Conservation (phyloP, 2,113 vertebrate species). For the Stigmatopora nigra region DNA sequence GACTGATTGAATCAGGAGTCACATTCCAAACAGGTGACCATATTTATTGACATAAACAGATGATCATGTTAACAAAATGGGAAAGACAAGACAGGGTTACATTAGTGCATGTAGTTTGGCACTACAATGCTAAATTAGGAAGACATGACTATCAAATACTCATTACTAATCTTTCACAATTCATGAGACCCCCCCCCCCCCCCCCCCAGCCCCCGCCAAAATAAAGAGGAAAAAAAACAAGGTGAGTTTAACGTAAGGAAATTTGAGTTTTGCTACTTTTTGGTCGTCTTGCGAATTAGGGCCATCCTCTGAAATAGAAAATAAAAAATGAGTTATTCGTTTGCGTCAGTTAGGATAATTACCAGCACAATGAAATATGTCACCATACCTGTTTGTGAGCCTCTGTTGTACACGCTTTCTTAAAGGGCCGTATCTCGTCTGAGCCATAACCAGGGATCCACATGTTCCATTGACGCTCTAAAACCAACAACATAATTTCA, state of each 20-base stretch:
- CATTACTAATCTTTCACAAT: constrained; percentile 16
- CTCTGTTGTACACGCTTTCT: constrained; percentile 99
- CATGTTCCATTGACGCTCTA: constrained; percentile 99
- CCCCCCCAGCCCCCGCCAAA: constrained; percentile 5
- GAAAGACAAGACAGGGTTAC: constrained; percentile 25
- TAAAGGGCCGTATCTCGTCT: constrained; percentile 96
- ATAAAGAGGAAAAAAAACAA: constrained; percentile 19
- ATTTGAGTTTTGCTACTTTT: constrained; percentile 77
- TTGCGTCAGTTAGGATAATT: not conserved
- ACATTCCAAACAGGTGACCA: constrained; percentile 30
- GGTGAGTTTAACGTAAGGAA: constrained; percentile 1
- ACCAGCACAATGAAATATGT: not conserved
- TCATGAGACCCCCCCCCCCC: not conserved
- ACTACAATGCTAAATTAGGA: constrained; percentile 38
- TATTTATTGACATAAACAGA: constrained; percentile 56
- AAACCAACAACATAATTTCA: constrained; percentile 1
- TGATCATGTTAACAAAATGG: constrained; percentile 15
- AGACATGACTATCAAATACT: constrained; percentile 27
- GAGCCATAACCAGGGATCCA: constrained; percentile 99
- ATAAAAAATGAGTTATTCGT: not conserved
- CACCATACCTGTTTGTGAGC: constrained; percentile 89
- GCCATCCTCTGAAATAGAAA: constrained; percentile 87
- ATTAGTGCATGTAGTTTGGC: constrained; percentile 30
- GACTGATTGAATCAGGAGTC: constrained; percentile 6
- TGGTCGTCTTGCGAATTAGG: constrained; percentile 97